A percentile compares a stretch with the other conserved stretches of the same genome.
Conservation (phyloP, 2,888 invertebrate species). For the Pterobdella sp. region DNA sequence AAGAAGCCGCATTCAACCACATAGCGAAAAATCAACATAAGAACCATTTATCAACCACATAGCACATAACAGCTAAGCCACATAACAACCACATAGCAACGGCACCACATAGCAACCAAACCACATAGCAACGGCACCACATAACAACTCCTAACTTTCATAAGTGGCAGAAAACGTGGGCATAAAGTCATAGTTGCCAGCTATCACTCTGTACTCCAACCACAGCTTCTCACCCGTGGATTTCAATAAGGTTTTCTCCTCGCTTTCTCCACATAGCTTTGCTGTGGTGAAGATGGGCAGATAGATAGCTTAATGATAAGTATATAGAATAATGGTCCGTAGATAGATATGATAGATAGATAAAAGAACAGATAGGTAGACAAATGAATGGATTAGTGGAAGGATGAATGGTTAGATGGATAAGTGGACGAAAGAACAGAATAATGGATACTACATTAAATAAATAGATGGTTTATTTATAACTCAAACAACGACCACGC, state of each 20-base stretch:
- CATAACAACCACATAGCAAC: no score
- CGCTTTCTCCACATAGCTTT: constrained; percentile 72
- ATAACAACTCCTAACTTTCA: constrained; percentile 65
- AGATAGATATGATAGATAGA: background rate
- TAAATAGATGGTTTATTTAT: no score
- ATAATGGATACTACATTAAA: no score
- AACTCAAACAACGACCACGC: background rate
- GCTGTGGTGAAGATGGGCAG: constrained; percentile 54
- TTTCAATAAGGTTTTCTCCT: constrained; percentile 65
- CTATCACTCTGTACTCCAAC: constrained; percentile 72
- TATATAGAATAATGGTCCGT: background rate
- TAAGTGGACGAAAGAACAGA: no score
- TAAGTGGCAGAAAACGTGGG: constrained; percentile 81
- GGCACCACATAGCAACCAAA: no score
- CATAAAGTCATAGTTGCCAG: constrained; percentile 60
- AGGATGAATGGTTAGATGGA: background rate
- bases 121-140: no score
- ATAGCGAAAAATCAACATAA: no score
- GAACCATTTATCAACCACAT: no score
- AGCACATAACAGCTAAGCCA: no score
- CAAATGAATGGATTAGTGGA: background rate
- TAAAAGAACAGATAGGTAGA: background rate
- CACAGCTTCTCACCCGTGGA: constrained; percentile 84
- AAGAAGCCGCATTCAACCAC: no score
- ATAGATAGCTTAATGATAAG: background rate